Evolutionary conservation across 2,113 vertebrate genomes (phyloP).

Genomic region (Lichenostomus cassidix): DNA sequence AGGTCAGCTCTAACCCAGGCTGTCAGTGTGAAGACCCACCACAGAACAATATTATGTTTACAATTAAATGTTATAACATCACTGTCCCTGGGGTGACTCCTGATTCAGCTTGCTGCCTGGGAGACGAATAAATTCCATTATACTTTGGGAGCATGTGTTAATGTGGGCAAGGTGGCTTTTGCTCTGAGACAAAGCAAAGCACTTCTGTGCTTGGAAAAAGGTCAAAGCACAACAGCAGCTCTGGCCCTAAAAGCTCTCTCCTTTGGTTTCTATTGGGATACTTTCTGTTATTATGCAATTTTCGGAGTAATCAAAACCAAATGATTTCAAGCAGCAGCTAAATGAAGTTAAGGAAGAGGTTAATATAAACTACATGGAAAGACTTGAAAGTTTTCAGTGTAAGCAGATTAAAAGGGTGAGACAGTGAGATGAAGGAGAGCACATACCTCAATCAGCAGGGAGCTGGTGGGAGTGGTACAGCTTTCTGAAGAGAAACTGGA

Average conservation of each 20-base stretch:
- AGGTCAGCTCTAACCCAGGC: rapidly evolving
- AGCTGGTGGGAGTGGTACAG: not conserved
- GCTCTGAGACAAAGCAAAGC: not conserved
- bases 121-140: not conserved
- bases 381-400: not conserved
- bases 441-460: not conserved
- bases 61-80: not conserved
- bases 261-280: not conserved
- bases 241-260: not conserved
- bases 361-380: not conserved
- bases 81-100: not conserved
- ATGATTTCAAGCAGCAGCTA: not conserved
- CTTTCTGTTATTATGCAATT: not conserved
- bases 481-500: not conserved
- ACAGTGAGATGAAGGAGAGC: not conserved
- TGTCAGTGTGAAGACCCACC: not conserved
- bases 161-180: not conserved
- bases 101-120: not conserved
- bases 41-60: rapidly evolving
- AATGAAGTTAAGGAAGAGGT: not conserved
- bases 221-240: not conserved
- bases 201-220: not conserved
- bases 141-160: not conserved
- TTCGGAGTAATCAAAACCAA: not conserved
- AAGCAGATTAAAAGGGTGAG: not conserved